Conservation (phyloP, 2,888 invertebrate species). For the Synergus gifuensis region DNA sequence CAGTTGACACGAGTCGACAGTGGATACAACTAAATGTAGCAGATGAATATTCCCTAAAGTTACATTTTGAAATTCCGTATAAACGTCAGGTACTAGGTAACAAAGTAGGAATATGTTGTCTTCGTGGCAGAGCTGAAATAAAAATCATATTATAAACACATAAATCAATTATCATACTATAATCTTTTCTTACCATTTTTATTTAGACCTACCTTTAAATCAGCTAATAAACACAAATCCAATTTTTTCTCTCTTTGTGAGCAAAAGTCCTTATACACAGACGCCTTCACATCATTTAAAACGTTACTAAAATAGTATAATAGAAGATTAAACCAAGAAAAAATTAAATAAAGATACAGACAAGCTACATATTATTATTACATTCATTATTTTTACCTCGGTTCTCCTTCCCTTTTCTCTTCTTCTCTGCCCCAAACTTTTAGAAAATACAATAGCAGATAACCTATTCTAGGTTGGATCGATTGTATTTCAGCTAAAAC, state of each 20-base stretch:
- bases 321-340: neutral
- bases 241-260: constrained; percentile 87
- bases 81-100: constrained; percentile 95
- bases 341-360: constrained; percentile 18
- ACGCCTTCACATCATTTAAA: constrained; percentile 85
- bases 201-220: constrained; percentile 83
- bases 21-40: constrained; percentile 92
- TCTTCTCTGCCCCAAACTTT: constrained; percentile 85
- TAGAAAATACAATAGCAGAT: constrained; percentile 92
- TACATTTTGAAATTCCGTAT: constrained; percentile 92
- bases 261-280: constrained; percentile 94
- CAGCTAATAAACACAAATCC: constrained; percentile 86
- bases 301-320: constrained; percentile 76
- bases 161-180: neutral
- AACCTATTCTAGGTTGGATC: constrained; percentile 87
- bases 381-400: constrained; percentile 60
- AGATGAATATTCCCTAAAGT: constrained; percentile 93
- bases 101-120: constrained; percentile 93
- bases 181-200: neutral
- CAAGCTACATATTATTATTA: neutral
- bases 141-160: constrained; percentile 8
- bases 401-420: constrained; percentile 78
- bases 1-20: constrained; percentile 93
- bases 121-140: constrained; percentile 87
- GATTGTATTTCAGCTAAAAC: constrained; percentile 86